Conservation (phyloP, 2,113 vertebrate genomes). For the Redunca redunca region DNA sequence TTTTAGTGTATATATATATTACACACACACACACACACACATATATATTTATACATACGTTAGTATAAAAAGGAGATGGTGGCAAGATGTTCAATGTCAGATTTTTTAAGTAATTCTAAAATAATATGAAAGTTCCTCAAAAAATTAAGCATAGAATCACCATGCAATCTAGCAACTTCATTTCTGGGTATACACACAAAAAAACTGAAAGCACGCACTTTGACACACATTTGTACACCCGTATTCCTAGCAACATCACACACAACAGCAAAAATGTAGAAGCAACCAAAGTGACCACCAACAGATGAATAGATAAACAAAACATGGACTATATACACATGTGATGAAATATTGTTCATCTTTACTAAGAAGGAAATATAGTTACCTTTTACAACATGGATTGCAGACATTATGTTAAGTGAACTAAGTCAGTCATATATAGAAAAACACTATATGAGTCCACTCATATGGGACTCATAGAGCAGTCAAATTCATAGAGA, state of each 20-base stretch:
- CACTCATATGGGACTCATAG: neutral
- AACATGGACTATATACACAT: neutral
- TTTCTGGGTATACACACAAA: neutral
- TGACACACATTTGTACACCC: neutral
- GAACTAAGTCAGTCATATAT: neutral
- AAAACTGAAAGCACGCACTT: neutral
- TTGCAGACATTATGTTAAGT: neutral
- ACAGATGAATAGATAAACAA: neutral
- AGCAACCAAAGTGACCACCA: neutral
- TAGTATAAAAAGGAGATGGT: neutral
- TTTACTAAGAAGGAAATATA: neutral
- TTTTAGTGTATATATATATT: neutral
- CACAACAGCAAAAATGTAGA: neutral
- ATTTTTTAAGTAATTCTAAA: neutral
- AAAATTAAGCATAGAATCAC: neutral
- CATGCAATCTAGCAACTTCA: neutral
- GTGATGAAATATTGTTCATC: neutral
- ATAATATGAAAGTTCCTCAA: neutral
- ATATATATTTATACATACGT: neutral
- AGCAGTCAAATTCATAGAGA: neutral
- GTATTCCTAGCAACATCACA: neutral
- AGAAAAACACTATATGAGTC: neutral
- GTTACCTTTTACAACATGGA: neutral
- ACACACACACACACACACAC: neutral
- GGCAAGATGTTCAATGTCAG: neutral